phyloP scores from a whole-genome alignment of 2,113 vertebrate genomes.

The Eira barbara region DNA sequence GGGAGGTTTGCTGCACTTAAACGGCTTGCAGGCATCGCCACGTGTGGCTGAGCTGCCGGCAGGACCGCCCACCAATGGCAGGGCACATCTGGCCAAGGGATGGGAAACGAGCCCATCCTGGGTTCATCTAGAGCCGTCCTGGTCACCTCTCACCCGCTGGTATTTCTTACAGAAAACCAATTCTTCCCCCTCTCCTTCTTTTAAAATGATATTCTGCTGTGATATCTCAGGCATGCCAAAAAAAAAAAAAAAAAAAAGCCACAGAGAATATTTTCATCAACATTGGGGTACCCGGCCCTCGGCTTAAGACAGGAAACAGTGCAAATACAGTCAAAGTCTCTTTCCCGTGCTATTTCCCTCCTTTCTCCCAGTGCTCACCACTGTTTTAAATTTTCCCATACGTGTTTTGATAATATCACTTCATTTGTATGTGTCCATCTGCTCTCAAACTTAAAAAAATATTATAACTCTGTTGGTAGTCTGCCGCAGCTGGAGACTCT shows the following conservation, averaged over 20 bases:
- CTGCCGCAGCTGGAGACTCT: neutral
- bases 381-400: neutral
- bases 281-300: neutral
- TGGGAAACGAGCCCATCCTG: neutral
- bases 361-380: neutral
- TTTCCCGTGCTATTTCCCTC: accelerated
- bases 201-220: neutral
- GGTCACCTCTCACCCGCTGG: neutral
- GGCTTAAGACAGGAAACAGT: constrained; percentile 38
- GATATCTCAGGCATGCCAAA: neutral
- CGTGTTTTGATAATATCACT: neutral
- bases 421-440: neutral
- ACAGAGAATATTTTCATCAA: neutral
- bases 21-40: neutral
- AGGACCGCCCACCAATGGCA: accelerated
- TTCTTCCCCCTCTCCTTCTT: neutral
- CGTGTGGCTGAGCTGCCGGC: neutral
- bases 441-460: neutral
- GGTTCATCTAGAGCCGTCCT: accelerated
- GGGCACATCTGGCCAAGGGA: neutral
- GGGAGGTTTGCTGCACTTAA: neutral
- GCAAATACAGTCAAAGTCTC: neutral
- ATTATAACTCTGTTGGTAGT: no score
- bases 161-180: neutral
- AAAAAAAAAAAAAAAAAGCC: neutral